A percentile compares a stretch with the other conserved stretches of the same genome.
These are phyloP conservation scores for Agapornis canus DNA, from an alignment of 2,797 vertebrate species.

Conservation along the genomic window DNA sequence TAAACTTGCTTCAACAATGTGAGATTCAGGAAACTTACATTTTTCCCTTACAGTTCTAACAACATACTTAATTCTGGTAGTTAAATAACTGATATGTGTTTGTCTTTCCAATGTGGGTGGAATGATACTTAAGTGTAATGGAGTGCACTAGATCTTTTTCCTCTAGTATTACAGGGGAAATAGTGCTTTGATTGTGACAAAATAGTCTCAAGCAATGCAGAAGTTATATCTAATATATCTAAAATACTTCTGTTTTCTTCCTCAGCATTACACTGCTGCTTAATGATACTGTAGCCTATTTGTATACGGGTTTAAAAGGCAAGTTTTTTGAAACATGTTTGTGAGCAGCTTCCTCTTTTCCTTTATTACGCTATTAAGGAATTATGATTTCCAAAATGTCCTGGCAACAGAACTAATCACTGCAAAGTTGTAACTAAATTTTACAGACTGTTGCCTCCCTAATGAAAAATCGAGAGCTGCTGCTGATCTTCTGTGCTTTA, in stretches of 20 bases:
- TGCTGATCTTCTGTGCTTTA: background rate
- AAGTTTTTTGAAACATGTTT: background rate
- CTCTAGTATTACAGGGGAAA: background rate
- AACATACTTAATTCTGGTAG: background rate
- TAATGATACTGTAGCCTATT: background rate
- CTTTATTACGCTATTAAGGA: background rate
- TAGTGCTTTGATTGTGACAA: background rate
- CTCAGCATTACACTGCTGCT: background rate
- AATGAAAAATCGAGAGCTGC: background rate
- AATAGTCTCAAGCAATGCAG: background rate
- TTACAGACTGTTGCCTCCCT: background rate
- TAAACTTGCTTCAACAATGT: background rate
- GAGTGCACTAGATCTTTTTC: background rate
- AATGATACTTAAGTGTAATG: background rate
- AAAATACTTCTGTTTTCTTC: background rate
- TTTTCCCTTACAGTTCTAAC: background rate
- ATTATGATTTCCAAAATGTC: background rate
- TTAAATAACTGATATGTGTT: background rate
- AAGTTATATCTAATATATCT: background rate
- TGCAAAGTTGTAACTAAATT: background rate
- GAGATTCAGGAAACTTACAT: fast-evolving
- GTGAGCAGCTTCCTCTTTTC: background rate
- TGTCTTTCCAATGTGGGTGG: background rate
- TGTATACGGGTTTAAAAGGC: background rate
- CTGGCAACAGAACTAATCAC: background rate